Evolutionary conservation across 2,888 invertebrate species (phyloP), one percentile per base, ranked within the genome.

Genomic region (Cabera pusaria): DNA sequence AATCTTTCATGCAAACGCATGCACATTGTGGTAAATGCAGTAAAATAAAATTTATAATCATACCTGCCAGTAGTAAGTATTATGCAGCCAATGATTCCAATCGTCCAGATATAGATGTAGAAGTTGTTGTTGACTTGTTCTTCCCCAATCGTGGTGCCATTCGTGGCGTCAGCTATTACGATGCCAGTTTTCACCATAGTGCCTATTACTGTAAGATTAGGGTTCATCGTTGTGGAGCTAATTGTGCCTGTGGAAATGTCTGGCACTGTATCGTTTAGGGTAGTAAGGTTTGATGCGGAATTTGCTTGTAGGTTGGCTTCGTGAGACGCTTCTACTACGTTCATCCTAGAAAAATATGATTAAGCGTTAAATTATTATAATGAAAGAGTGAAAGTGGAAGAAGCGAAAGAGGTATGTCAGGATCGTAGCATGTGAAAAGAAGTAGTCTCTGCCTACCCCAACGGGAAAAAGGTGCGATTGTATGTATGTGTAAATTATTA

Each of bases 51-150:
- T n/a, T n/a, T n/a, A n/a, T n/a, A n/a, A n/a, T n/a, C n/a, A n/a
- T 33, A 88, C 90, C 89, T 84, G 56, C 65, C 73, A n/a, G 90
- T 91, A 3, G 92, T 93, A 19, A 93, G 73, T 2, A 93, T 6
- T 14, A 93, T 91, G 27, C 92, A 91, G 1, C 82, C 82, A 0
- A 91, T 20, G 44, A 93, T 92, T 26, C 91, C 90, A 16, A 73
- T 59, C 0, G 90, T 90, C 79, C 93, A 93, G 39, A 93, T 77
- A 47, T 88, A 89, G 55, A 92, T 91, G 48, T 80, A 88, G 37
- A 49, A 81, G 0, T 58, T 44, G 47, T 85, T 68, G 32, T 81
- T 73, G 33, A 81, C 20, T 20, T 44, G 45, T 51, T 59, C 18
- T 14, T 57, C 44, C 3, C 59, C 61, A 1, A 55, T n/a, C 2